These are phyloP conservation scores for Adelognathus sp. DNA, from an alignment of 2,888 invertebrate species.

Conservation along the genomic window DNA sequence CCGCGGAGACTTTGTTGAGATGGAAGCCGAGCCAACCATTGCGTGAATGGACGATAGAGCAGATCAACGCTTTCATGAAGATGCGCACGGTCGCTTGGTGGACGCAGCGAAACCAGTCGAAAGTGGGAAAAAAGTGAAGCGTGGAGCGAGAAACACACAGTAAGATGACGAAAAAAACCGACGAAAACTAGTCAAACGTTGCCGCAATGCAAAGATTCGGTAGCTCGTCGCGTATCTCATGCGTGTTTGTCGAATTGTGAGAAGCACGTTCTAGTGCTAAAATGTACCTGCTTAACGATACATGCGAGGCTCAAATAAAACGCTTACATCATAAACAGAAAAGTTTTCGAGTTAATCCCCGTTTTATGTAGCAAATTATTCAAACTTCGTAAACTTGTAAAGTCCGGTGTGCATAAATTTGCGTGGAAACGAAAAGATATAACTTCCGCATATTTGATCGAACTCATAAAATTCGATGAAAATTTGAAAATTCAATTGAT, in stretches of 20 bases:
- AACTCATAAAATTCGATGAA: too few species aligned
- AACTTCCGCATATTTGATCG: too few species aligned
- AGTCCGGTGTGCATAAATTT: too few species aligned
- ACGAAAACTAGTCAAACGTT: not conserved
- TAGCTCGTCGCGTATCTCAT: not conserved
- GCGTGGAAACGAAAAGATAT: too few species aligned
- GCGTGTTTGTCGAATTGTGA: not conserved
- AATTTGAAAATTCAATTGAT: too few species aligned
- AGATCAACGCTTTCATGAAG: conserved; percentile 68
- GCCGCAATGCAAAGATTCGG: not conserved
- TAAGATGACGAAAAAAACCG: not conserved
- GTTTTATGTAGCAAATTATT: too few species aligned
- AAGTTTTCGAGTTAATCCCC: too few species aligned
- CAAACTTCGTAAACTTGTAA: too few species aligned
- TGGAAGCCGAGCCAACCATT: conserved; percentile 70
- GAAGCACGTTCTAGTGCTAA: not conserved
- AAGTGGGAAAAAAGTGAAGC: not conserved
- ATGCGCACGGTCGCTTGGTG: conserved; percentile 61
- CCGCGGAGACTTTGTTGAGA: conserved; percentile 64
- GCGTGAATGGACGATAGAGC: conserved; percentile 61
- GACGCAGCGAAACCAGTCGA: conserved; percentile 43
- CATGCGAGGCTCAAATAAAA: conserved; percentile 1
- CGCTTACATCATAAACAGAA: not conserved
- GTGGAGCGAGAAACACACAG: not conserved
- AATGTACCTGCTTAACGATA: not conserved